Evolutionary conservation across 2,888 invertebrate species (phyloP).

Genomic region (Rhaphigaster nebulosa): DNA sequence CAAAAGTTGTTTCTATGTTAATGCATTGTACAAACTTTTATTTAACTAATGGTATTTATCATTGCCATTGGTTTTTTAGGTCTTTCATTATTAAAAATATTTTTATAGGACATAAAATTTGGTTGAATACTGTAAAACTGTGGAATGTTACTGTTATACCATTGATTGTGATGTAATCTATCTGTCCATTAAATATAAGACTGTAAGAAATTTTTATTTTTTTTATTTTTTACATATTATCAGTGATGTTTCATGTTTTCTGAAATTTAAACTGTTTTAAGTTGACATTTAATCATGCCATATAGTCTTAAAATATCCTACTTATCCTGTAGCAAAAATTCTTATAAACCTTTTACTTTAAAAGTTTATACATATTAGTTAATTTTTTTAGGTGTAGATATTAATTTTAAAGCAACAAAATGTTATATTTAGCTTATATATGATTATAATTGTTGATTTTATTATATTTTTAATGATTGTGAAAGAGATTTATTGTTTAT

Average conservation of each 20-base stretch:
- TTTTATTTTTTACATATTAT: background rate
- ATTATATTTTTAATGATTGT: background rate
- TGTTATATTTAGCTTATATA: background rate
- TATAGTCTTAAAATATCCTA: background rate
- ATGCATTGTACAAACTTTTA: background rate
- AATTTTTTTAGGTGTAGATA: background rate
- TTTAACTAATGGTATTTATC: background rate
- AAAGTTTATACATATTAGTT: background rate
- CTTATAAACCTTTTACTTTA: background rate
- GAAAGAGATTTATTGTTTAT: background rate
- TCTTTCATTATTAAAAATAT: too few species aligned
- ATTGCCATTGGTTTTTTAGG: too few species aligned
- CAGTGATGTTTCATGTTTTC: background rate
- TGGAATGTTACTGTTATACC: background rate
- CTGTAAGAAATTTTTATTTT: background rate
- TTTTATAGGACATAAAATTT: too few species aligned
- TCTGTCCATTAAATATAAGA: background rate
- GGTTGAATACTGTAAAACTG: background rate
- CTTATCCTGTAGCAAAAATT: background rate
- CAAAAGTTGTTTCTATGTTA: background rate
- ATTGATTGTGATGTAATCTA: background rate
- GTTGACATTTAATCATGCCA: background rate
- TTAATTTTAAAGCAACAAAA: background rate
- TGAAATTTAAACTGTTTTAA: too few species aligned
- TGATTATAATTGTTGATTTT: slow-evolving; percentile 30